Conservation (phyloP, 2,113 vertebrate genomes). For the Phylloscopus whistleri region DNA sequence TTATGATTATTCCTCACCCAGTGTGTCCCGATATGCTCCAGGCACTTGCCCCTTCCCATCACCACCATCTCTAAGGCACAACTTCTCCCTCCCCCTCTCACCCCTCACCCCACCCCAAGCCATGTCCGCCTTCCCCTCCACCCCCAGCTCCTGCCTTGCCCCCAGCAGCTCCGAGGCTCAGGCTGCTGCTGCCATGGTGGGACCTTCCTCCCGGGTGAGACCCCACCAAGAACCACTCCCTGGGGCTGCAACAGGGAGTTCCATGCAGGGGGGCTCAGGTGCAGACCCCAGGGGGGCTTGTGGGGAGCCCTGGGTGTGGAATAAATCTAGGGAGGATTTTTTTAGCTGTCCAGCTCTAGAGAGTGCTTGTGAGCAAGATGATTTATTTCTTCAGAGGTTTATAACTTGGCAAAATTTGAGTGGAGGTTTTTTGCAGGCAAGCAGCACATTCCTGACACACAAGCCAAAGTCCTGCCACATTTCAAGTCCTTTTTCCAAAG, state of each 20-base stretch:
- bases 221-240: background rate
- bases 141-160: background rate
- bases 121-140: background rate
- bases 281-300: background rate
- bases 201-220: background rate
- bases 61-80: background rate
- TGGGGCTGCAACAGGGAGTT: background rate
- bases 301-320: background rate
- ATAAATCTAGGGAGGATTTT: background rate
- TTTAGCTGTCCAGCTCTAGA: background rate
- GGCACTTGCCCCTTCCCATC: background rate
- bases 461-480: background rate
- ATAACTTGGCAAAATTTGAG: background rate
- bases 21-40: fast-evolving
- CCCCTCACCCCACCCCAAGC: background rate
- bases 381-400: background rate
- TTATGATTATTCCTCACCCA: background rate
- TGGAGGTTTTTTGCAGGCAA: background rate
- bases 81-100: background rate
- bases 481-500: conserved; percentile 12
- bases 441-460: background rate
- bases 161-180: fast-evolving
- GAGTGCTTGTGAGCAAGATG: background rate
- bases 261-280: background rate
- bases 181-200: background rate